phyloP scores from a whole-genome alignment of 2,113 vertebrate species.

The Aptenodytes patagonicus region DNA sequence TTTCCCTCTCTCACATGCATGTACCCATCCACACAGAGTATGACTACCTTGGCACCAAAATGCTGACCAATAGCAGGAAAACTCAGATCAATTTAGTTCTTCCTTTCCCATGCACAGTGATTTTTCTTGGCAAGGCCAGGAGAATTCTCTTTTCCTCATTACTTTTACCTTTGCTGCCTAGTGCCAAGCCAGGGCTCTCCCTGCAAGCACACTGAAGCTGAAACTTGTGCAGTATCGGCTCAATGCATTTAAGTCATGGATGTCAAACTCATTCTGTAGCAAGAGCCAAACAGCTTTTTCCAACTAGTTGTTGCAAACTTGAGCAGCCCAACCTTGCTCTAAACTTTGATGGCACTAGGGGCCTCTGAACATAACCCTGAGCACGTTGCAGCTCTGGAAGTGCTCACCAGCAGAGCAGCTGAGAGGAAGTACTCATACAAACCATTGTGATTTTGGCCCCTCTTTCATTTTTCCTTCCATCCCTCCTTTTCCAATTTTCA shows the following conservation, averaged over 20 bases:
- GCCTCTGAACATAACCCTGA: not conserved
- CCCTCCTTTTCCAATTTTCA: not conserved
- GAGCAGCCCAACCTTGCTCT: not conserved
- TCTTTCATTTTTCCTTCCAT: not conserved
- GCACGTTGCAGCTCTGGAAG: not conserved
- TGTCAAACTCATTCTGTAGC: not conserved
- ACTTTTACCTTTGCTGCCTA: not conserved
- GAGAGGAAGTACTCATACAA: not conserved
- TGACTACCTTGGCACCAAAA: not conserved
- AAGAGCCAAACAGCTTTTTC: not conserved
- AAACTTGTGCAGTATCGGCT: not conserved
- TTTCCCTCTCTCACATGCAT: not conserved
- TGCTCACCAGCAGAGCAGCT: not conserved
- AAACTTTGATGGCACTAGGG: not conserved
- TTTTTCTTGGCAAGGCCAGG: not conserved
- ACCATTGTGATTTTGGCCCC: not conserved
- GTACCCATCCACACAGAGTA: not conserved
- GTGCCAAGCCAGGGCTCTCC: not conserved
- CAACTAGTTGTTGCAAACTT: not conserved
- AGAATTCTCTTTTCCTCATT: not conserved
- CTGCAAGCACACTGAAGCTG: not conserved
- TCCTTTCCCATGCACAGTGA: not conserved
- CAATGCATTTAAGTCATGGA: not conserved
- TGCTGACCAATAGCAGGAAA: not conserved
- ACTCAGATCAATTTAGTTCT: conserved; percentile 2